phyloP scores from a whole-genome alignment of 2,797 vertebrate species.

The Mycteria americana region DNA sequence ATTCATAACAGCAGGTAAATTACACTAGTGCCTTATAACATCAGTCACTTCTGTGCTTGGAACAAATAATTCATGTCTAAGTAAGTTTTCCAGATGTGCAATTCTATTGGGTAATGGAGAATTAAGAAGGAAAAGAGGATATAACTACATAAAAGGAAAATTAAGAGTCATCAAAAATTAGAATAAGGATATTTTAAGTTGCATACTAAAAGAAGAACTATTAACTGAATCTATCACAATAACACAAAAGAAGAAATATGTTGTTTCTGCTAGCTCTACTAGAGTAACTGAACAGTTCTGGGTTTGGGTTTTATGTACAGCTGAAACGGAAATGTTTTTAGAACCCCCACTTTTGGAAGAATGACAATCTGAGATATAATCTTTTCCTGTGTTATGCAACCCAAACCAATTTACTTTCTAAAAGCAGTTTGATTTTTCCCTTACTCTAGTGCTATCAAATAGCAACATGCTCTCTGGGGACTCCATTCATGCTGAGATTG shows the following conservation, averaged over 20 bases:
- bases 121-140: neutral
- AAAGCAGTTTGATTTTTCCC: conserved; percentile 69
- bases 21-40: neutral
- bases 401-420: conserved; percentile 65
- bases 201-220: neutral
- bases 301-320: conserved; percentile 8
- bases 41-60: neutral
- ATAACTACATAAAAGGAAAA: neutral
- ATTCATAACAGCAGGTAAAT: neutral
- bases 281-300: neutral
- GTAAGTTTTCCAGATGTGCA: neutral
- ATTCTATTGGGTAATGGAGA: neutral
- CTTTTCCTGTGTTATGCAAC: conserved; percentile 71
- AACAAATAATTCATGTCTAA: neutral
- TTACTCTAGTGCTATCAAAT: conserved; percentile 65
- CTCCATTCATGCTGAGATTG: conserved; percentile 74
- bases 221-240: neutral
- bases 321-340: conserved; percentile 33
- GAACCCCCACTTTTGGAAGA: conserved; percentile 48
- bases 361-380: conserved; percentile 55
- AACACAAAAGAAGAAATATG: neutral
- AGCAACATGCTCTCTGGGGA: conserved; percentile 63
- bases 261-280: neutral
- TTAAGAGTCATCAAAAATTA: neutral
- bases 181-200: neutral